Conservation (phyloP, 2,797 vertebrate genomes). For the Gymnothorax javanicus region DNA sequence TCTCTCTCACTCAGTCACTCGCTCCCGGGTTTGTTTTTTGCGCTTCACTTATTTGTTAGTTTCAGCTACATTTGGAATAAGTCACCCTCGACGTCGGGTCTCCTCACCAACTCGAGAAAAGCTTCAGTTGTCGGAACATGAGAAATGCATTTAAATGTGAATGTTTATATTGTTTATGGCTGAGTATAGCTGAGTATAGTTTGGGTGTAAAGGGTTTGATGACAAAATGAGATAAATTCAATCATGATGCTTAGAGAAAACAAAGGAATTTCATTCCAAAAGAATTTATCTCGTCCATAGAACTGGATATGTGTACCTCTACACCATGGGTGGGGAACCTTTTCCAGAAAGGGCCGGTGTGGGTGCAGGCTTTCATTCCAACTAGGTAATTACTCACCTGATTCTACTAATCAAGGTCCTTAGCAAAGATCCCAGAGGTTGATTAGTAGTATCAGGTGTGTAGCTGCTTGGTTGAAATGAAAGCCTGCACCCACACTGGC, state of each 20-base stretch:
- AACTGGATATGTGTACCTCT: too few relatives aligned
- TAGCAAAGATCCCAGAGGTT: too few relatives aligned
- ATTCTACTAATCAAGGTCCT: too few relatives aligned
- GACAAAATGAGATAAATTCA: neutral
- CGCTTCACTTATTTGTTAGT: slow-evolving; percentile 52
- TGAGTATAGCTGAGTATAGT: neutral
- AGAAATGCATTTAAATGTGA: neutral
- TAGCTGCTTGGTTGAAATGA: too few relatives aligned
- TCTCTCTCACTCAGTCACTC: neutral
- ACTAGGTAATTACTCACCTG: too few relatives aligned
- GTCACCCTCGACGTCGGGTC: neutral
- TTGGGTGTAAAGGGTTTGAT: neutral
- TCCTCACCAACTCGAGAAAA: neutral
- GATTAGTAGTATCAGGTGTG: too few relatives aligned
- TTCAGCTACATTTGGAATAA: slow-evolving; percentile 35
- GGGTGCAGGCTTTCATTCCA: too few relatives aligned
- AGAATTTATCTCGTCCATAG: too few relatives aligned
- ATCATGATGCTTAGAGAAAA: neutral
- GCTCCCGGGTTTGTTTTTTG: slow-evolving; percentile 19
- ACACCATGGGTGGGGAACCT: too few relatives aligned
- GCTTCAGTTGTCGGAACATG: neutral
- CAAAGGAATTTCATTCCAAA: too few relatives aligned
- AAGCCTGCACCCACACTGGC: too few relatives aligned
- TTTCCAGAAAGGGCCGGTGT: too few relatives aligned
- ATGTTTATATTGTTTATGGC: neutral